Evolutionary conservation across 2,888 invertebrate species (phyloP).

Genomic region (Dugesia japonica): DNA sequence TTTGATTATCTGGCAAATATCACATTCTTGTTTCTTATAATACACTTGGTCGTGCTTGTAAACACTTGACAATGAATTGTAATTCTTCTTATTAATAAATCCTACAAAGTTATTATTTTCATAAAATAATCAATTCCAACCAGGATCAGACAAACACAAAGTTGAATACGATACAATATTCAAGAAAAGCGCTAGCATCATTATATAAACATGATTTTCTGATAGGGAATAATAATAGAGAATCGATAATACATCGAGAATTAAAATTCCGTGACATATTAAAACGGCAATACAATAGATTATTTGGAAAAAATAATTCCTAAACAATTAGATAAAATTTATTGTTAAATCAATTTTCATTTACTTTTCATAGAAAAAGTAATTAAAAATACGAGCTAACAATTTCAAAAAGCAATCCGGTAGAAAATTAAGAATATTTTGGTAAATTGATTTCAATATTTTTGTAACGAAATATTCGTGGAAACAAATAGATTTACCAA

Average conservation of each 20-base stretch:
- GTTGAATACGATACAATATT: not conserved
- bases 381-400: too few species aligned
- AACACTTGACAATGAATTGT: not conserved
- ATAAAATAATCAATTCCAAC: too few species aligned
- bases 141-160: not conserved
- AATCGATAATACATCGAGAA: not conserved
- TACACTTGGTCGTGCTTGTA: not conserved
- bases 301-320: slow-evolving; percentile 1
- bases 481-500: too few species aligned
- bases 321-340: not conserved
- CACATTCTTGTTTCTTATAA: slow-evolving; percentile 4
- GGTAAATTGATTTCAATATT: too few species aligned
- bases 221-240: not conserved
- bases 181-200: not conserved
- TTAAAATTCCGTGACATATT: not conserved
- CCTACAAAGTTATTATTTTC: not conserved
- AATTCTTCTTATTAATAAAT: not conserved
- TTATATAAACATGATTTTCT: slow-evolving; percentile 22
- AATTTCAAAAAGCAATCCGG: too few species aligned
- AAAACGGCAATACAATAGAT: not conserved
- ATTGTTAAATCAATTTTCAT: too few species aligned
- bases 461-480: too few species aligned
- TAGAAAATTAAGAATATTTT: too few species aligned
- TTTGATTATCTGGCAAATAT: not conserved
- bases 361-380: too few species aligned